Conservation (phyloP, 1,140 invertebrate species). For the Calliphora vicina region DNA sequence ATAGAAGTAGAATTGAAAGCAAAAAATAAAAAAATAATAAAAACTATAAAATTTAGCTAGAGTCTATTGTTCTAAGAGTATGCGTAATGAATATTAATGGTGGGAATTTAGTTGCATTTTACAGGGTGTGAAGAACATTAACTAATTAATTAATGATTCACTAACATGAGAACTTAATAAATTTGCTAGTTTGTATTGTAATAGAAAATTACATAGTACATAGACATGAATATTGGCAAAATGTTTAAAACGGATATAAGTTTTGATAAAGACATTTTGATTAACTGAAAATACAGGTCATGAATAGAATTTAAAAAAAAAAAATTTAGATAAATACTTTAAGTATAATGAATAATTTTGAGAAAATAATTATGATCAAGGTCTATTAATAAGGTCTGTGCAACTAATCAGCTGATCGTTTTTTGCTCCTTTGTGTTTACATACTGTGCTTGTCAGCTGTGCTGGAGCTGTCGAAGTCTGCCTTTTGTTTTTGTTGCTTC, state of each 20-base stretch:
- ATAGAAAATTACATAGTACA: neutral
- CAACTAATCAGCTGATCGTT: too few relatives aligned
- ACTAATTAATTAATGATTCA: neutral
- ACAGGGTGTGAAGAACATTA: neutral
- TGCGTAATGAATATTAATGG: conserved; percentile 4
- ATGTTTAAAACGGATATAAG: neutral
- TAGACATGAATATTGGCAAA: neutral
- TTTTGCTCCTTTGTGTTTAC: too few relatives aligned
- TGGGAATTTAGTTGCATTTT: neutral
- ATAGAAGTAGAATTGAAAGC: neutral
- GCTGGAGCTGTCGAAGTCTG: too few relatives aligned
- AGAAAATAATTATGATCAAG: too few relatives aligned
- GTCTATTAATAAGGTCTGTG: too few relatives aligned
- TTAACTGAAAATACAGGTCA: too few relatives aligned
- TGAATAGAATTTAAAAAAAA: too few relatives aligned
- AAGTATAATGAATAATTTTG: too few relatives aligned
- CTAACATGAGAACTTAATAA: neutral
- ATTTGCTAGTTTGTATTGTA: neutral
- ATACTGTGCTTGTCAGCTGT: too few relatives aligned
- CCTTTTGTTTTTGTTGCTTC: too few relatives aligned
- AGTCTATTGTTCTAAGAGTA: neutral
- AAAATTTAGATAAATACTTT: too few relatives aligned
- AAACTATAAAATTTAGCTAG: neutral
- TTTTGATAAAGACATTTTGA: too few relatives aligned
- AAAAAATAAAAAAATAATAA: neutral